Conservation (phyloP, 2,113 vertebrate species). For the Gadus macrocephalus region DNA sequence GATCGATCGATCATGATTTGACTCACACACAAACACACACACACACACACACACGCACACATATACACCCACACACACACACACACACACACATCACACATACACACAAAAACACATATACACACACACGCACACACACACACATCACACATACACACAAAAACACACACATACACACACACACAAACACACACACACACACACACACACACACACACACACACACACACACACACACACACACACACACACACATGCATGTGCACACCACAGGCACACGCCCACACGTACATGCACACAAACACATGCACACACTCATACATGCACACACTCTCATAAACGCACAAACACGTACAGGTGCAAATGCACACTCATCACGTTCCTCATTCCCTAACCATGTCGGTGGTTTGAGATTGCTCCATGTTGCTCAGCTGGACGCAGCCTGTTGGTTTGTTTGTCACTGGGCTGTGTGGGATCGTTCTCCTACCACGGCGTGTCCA, state of each 20-base stretch:
- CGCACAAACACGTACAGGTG: neutral
- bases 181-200: neutral
- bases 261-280: neutral
- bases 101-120: no score
- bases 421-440: neutral
- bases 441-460: neutral
- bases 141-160: no score
- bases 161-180: neutral
- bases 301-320: neutral
- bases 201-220: neutral
- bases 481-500: no score
- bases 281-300: neutral
- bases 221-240: conserved; percentile 26
- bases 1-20: conserved; percentile 2
- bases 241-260: conserved; percentile 6
- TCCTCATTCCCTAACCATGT: no score
- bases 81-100: neutral
- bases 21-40: no score
- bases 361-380: neutral
- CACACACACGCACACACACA: no score
- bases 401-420: no score
- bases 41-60: no score
- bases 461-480: no score
- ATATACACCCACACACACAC: neutral
- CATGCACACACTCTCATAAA: neutral